Percentiles rank a stretch among this genome's conserved stretches.
These are phyloP conservation scores for rat (Rattus norvegicus) DNA, from an alignment of 2,113 vertebrate genomes.

Conservation along the genomic window DNA sequence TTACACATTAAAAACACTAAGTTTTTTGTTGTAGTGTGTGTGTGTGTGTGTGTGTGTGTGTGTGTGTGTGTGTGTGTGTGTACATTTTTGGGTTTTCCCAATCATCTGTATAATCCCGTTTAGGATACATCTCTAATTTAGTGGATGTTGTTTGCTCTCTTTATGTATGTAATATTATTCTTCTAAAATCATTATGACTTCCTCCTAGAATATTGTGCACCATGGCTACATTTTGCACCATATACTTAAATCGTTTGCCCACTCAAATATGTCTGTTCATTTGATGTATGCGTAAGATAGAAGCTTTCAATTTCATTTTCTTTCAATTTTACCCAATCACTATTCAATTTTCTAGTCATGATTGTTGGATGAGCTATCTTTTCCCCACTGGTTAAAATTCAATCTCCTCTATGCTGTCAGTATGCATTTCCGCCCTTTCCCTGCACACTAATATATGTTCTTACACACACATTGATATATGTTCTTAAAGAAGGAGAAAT, in stretches of 20 bases:
- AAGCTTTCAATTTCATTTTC: slow-evolving; percentile 25
- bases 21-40: neutral
- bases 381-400: neutral
- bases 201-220: neutral
- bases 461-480: neutral
- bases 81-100: neutral
- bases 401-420: neutral
- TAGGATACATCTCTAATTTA: neutral
- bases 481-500: neutral
- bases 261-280: neutral
- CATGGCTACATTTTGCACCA: neutral
- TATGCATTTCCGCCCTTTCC: neutral
- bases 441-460: neutral
- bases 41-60: neutral
- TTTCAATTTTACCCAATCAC: neutral
- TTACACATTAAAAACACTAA: neutral
- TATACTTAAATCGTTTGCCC: neutral
- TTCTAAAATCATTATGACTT: neutral
- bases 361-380: neutral
- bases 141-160: neutral
- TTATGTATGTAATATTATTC: neutral
- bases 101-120: neutral
- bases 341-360: neutral
- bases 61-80: neutral
- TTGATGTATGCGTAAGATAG: neutral